Conservation (phyloP, 1,140 invertebrate species). For the roundworm (Caenorhabditis elegans) region DNA sequence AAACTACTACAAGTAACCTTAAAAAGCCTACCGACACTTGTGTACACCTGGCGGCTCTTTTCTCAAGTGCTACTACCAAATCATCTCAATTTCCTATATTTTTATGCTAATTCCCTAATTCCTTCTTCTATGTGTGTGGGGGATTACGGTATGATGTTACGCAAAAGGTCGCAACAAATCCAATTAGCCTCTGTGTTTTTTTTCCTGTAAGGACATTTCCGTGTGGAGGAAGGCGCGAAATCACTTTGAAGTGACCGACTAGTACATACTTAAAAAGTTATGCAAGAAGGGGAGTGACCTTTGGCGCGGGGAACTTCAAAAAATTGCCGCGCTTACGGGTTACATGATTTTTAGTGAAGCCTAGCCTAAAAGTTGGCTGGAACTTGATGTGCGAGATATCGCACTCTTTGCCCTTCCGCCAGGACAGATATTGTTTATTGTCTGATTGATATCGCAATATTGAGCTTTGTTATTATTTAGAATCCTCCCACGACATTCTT, state of each 20-base stretch:
- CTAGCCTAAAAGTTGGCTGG: too few species aligned
- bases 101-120: too few species aligned
- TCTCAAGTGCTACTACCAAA: neutral
- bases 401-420: too few species aligned
- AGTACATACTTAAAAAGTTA: slow-evolving; percentile 18
- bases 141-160: slow-evolving; percentile 12
- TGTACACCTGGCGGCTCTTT: neutral
- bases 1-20: too few species aligned
- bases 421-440: too few species aligned
- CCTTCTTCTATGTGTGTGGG: too few species aligned
- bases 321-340: neutral
- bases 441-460: too few species aligned
- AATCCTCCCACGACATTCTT: too few species aligned
- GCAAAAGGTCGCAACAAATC: slow-evolving; percentile 28
- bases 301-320: neutral
- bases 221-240: slow-evolving; percentile 3
- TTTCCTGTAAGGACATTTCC: neutral
- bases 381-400: too few species aligned
- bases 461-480: too few species aligned
- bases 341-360: neutral
- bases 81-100: too few species aligned
- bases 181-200: slow-evolving; percentile 4
- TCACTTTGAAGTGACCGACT: neutral
- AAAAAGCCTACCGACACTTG: neutral
- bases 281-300: neutral